Conservation (phyloP, 2,797 vertebrate genomes). For the Chrosomus eos region DNA sequence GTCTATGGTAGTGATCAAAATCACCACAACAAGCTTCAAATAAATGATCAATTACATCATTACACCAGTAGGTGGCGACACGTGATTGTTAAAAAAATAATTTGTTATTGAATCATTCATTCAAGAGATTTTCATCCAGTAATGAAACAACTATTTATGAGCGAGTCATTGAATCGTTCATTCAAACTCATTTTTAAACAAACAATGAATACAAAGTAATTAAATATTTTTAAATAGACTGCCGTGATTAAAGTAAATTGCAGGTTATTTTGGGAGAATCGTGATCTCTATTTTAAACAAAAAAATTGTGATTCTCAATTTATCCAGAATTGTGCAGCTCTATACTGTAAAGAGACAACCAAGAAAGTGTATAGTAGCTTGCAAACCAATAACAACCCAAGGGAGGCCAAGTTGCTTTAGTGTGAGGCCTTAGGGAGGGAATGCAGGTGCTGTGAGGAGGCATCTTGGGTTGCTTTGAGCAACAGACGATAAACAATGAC, state of each 20-base stretch:
- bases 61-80: neutral
- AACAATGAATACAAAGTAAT: neutral
- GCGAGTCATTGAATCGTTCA: neutral
- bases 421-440: conserved; percentile 17
- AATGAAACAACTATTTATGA: neutral
- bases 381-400: neutral
- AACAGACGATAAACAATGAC: conserved; percentile 51
- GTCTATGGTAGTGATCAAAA: neutral
- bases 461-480: conserved; percentile 38
- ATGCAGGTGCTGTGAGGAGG: conserved; percentile 45
- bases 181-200: neutral
- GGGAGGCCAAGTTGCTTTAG: neutral
- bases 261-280: neutral
- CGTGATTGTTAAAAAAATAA: neutral
- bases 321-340: no score
- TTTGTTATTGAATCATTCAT: neutral
- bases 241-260: neutral
- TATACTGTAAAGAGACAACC: neutral
- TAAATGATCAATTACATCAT: neutral
- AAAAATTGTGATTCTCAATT: neutral
- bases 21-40: neutral
- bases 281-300: neutral
- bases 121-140: neutral
- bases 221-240: neutral
- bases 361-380: neutral